phyloP scores from a whole-genome alignment of 2,113 vertebrate genomes.

The Addax nasomaculatus region DNA sequence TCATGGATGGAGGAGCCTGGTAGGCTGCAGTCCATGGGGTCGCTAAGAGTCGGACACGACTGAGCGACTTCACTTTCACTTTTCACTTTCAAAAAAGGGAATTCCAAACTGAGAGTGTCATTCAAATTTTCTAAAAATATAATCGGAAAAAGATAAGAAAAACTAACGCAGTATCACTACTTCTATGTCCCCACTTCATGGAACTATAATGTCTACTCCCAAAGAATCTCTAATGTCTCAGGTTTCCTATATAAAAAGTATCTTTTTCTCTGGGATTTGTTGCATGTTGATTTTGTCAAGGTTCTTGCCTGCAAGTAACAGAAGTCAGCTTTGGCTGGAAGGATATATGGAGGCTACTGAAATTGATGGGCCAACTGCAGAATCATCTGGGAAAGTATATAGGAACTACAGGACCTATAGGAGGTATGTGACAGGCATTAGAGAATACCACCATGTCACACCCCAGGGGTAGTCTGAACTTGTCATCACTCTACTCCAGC shows the following conservation, averaged over 20 bases:
- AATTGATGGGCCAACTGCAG: not conserved
- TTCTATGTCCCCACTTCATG: not conserved
- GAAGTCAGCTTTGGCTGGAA: not conserved
- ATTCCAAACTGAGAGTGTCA: not conserved
- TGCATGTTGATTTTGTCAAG: not conserved
- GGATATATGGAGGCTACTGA: not conserved
- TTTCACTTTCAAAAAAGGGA: no score
- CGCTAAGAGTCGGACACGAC: no score
- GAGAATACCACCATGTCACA: not conserved
- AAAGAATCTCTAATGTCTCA: not conserved
- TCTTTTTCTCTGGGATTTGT: not conserved
- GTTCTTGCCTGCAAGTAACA: not conserved
- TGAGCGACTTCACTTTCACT: no score
- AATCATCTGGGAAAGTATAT: not conserved
- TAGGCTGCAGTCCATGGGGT: no score
- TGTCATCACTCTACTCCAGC: not conserved
- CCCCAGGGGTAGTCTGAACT: not conserved
- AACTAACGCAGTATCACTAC: not conserved
- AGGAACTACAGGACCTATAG: not conserved
- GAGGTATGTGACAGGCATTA: not conserved
- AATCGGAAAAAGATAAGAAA: not conserved
- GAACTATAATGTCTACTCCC: not conserved
- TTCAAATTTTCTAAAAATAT: constrained; percentile 26
- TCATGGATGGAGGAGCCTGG: no score
- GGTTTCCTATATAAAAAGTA: not conserved